Evolutionary conservation across 1,140 invertebrate species (phyloP).

Genomic region (Drosophila virilis): DNA sequence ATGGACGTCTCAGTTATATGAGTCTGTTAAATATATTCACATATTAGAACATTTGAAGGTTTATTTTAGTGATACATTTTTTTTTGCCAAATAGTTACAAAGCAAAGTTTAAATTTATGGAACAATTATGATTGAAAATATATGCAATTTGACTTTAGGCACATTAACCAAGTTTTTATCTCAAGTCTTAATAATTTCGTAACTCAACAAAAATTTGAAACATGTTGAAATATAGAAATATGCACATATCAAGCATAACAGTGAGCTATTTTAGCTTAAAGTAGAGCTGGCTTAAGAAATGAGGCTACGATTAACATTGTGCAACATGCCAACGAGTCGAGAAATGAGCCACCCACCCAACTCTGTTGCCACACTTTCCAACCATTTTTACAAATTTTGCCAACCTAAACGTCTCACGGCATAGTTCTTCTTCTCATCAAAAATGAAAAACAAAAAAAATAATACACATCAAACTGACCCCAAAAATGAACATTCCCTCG

Average conservation of each 20-base stretch:
- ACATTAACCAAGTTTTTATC: no score
- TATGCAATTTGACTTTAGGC: no score
- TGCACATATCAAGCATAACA: slow-evolving; percentile 20
- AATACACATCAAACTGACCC: slow-evolving; percentile 32
- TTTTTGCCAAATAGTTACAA: no score
- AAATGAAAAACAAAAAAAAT: neutral
- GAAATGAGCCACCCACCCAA: slow-evolving; percentile 25
- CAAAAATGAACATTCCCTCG: slow-evolving; percentile 19
- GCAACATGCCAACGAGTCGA: slow-evolving; percentile 8
- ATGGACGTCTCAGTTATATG: no score
- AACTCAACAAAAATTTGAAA: slow-evolving; percentile 2
- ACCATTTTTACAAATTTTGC: slow-evolving; percentile 8
- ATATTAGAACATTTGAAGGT: no score
- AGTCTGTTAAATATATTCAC: no score
- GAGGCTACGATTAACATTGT: slow-evolving; percentile 18
- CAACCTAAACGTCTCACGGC: slow-evolving; percentile 13
- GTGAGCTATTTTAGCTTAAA: slow-evolving; percentile 22
- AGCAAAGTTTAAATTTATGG: no score
- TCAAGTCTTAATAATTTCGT: neutral
- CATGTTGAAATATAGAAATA: slow-evolving; percentile 3
- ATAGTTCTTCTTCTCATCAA: neutral
- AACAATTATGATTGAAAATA: no score
- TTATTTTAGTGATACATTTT: no score
- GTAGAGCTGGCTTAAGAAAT: slow-evolving; percentile 11
- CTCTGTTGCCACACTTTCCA: neutral